Conservation (phyloP, 1,140 invertebrate genomes). For the Megalonaias nervosa region DNA sequence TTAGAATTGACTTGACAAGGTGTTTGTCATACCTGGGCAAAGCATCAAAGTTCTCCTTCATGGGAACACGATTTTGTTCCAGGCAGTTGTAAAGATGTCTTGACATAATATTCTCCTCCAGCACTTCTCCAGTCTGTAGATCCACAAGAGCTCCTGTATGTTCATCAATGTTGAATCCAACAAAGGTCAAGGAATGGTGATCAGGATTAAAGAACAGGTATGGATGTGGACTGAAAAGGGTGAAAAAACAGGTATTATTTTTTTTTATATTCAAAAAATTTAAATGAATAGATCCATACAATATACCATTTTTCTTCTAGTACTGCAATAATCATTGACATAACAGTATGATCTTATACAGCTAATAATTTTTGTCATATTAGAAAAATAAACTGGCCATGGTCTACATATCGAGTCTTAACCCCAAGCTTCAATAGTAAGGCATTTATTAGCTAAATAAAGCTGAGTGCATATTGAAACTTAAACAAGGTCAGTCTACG, state of each 20-base stretch:
- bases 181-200: conserved; percentile 47
- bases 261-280: too few relatives aligned
- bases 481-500: too few relatives aligned
- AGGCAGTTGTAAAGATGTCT: conserved; percentile 28
- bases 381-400: too few relatives aligned
- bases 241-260: not conserved
- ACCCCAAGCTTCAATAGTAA: too few relatives aligned
- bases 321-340: too few relatives aligned
- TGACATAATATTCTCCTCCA: conserved; percentile 36
- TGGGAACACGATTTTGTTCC: conserved; percentile 29
- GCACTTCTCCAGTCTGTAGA: conserved; percentile 18
- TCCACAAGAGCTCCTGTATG: conserved; percentile 43
- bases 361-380: too few relatives aligned
- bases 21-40: conserved; percentile 33
- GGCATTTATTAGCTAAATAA: too few relatives aligned
- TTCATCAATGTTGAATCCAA: conserved; percentile 56
- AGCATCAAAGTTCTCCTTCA: conserved; percentile 54
- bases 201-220: conserved; percentile 62
- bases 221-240: conserved; percentile 52
- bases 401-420: too few relatives aligned
- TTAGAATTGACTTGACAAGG: not conserved
- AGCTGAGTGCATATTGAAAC: too few relatives aligned
- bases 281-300: too few relatives aligned
- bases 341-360: too few relatives aligned
- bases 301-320: too few relatives aligned